Percentiles rank a stretch among this genome's conserved stretches.
Evolutionary conservation across 2,113 vertebrate genomes (phyloP).

Genomic region (Calyptomena viridis): DNA sequence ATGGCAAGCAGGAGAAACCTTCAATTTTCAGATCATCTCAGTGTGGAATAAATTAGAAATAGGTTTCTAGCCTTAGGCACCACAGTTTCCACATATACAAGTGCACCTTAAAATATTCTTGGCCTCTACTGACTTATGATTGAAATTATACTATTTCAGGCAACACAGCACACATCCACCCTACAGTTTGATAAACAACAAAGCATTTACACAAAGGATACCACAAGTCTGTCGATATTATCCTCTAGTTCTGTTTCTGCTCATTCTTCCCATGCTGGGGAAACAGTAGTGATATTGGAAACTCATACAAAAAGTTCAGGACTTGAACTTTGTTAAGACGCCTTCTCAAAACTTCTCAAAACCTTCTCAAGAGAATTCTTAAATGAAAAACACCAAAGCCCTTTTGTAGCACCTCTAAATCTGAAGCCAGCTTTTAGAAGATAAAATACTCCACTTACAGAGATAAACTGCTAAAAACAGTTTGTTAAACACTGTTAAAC

Average conservation of each 20-base stretch:
- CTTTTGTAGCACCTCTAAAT: neutral
- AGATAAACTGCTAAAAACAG: neutral
- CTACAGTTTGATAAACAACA: neutral
- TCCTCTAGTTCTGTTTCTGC: neutral
- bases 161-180: neutral
- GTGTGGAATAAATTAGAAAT: neutral
- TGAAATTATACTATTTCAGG: neutral
- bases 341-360: neutral
- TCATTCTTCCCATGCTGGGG: neutral
- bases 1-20: neutral
- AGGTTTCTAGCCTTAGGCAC: neutral
- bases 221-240: neutral
- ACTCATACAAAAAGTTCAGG: neutral
- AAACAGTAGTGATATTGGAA: neutral
- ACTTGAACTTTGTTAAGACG: neutral
- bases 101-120: neutral
- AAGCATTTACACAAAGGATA: neutral
- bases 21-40: conserved; percentile 34
- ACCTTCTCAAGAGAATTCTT: neutral
- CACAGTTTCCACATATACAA: neutral
- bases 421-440: neutral
- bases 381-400: neutral
- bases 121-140: neutral
- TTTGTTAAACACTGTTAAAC: neutral
- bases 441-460: neutral